These are phyloP conservation scores for Andrena camellia DNA, from an alignment of 2,888 invertebrate species.

Conservation along the genomic window DNA sequence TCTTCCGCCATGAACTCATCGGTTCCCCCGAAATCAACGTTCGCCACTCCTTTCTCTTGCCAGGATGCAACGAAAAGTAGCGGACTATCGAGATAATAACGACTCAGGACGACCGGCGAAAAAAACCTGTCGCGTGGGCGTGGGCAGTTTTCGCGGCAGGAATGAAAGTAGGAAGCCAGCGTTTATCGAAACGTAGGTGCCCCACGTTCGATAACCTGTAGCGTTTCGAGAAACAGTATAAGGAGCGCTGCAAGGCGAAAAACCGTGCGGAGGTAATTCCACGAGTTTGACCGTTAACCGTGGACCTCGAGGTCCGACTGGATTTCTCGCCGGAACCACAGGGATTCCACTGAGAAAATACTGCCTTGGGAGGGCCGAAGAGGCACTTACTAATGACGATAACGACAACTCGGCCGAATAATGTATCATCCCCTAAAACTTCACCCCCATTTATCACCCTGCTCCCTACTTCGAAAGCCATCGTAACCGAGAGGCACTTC, in stretches of 20 bases:
- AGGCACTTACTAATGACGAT: neutral
- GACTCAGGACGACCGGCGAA: neutral
- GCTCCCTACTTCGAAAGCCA: too few species aligned
- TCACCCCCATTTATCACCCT: too few species aligned
- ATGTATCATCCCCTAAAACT: too few species aligned
- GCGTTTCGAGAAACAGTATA: slow-evolving; percentile 12
- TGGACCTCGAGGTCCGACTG: neutral
- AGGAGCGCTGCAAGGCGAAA: too few species aligned
- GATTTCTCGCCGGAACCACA: slow-evolving; percentile 4
- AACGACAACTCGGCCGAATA: too few species aligned
- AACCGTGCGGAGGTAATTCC: neutral
- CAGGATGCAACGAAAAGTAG: neutral
- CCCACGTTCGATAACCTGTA: slow-evolving; percentile 17
- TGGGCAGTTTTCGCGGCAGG: neutral
- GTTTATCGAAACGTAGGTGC: neutral
- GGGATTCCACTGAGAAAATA: neutral
- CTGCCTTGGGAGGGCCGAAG: neutral
- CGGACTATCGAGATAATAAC: neutral
- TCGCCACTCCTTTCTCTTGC: neutral
- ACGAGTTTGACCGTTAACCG: slow-evolving; percentile 24
- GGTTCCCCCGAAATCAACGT: neutral
- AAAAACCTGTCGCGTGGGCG: slow-evolving; percentile 23
- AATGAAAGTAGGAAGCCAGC: slow-evolving; percentile 17
- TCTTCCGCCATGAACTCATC: neutral
- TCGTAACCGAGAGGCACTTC: too few species aligned